A percentile compares a stretch with the other conserved stretches of the same genome.
These are phyloP conservation scores for Ochropacha duplaris DNA, from an alignment of 2,888 invertebrate genomes.

Conservation along the genomic window DNA sequence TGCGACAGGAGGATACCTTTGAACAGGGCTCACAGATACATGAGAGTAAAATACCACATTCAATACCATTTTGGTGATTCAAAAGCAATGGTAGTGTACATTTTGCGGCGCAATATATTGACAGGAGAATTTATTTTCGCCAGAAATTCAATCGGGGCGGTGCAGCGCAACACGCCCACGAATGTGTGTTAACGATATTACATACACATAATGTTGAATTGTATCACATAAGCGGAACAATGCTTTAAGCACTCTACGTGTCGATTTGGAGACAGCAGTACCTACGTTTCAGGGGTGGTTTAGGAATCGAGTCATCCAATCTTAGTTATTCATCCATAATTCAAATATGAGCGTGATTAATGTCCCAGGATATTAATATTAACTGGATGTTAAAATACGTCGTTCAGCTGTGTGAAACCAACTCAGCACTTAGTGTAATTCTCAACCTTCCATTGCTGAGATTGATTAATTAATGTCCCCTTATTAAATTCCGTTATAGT, in stretches of 20 bases:
- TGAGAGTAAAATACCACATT: slow-evolving; percentile 5
- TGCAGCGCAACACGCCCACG: slow-evolving; percentile 19
- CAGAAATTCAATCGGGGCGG: slow-evolving; percentile 48
- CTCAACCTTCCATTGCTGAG: background rate
- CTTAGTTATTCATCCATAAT: background rate
- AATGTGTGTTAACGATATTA: slow-evolving; percentile 13
- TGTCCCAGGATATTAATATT: background rate
- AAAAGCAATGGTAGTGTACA: slow-evolving; percentile 32
- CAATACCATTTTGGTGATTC: slow-evolving; percentile 15
- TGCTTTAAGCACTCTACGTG: too few relatives aligned
- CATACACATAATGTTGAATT: background rate
- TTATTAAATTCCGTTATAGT: slow-evolving; percentile 20
- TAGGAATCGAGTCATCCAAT: background rate
- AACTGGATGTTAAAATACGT: too few relatives aligned
- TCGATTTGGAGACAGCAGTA: background rate
- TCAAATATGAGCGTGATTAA: slow-evolving; percentile 7
- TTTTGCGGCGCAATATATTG: slow-evolving; percentile 47
- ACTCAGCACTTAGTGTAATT: background rate
- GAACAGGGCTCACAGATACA: background rate
- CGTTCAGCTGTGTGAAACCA: too few relatives aligned
- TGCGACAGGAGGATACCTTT: background rate
- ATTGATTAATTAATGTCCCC: slow-evolving; percentile 28
- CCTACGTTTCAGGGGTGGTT: background rate
- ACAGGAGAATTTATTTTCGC: slow-evolving; percentile 49
- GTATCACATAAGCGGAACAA: too few relatives aligned